Evolutionary conservation across 2,113 vertebrate species (phyloP).

Genomic region (Oreochromis spilurus): DNA sequence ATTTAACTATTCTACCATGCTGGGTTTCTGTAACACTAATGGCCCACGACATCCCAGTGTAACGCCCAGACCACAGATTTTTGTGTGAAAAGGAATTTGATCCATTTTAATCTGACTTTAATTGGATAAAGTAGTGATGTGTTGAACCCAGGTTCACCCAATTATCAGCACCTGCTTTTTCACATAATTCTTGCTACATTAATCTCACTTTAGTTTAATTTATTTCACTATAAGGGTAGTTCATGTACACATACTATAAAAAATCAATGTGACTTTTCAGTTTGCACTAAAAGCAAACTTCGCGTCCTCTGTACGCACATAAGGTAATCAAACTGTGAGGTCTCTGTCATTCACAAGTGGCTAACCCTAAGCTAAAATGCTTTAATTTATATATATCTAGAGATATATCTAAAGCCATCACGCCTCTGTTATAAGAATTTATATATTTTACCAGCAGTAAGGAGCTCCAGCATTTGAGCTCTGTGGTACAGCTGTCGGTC

Average conservation of each 20-base stretch:
- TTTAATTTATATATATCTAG: not conserved
- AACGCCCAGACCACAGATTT: not conserved
- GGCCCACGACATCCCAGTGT: slow-evolving; percentile 2
- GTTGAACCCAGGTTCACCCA: not conserved
- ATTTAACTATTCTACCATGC: slow-evolving; percentile 35
- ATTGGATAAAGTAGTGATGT: slow-evolving; percentile 24
- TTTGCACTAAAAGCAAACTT: not conserved
- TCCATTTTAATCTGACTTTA: slow-evolving; percentile 59
- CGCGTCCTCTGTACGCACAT: not conserved
- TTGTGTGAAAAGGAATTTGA: slow-evolving; percentile 40
- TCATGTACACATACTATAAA: not conserved
- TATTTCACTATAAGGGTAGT: not conserved
- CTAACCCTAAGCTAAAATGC: not conserved
- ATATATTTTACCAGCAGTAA: not conserved
- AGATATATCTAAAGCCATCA: not conserved
- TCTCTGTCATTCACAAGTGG: not conserved
- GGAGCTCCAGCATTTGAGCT: not conserved
- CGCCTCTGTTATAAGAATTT: not conserved
- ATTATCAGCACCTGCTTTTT: not conserved
- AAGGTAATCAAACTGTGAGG: not conserved
- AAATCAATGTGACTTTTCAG: not conserved
- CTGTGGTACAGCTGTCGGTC: not conserved
- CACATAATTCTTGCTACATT: not conserved
- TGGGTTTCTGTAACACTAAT: slow-evolving; percentile 35
- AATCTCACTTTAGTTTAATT: not conserved